Conservation (phyloP, 2,888 invertebrate species). For the Pollenia griseotomentosa region DNA sequence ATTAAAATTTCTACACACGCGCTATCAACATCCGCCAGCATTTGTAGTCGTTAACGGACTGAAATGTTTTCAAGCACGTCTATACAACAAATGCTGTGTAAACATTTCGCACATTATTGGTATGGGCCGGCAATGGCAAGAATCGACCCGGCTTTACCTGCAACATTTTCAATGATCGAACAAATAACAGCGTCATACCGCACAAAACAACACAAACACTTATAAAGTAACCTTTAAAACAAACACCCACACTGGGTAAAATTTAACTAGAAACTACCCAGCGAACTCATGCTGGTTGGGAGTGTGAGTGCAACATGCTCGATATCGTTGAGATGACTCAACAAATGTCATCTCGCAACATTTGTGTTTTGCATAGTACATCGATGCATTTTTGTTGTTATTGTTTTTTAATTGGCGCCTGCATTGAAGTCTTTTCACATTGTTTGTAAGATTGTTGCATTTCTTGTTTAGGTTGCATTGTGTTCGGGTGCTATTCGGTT, state of each 20-base stretch:
- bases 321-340: constrained; percentile 33
- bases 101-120: constrained; percentile 52
- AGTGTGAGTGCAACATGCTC: constrained; percentile 5
- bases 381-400: constrained; percentile 29
- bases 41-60: constrained; percentile 79
- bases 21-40: constrained; percentile 78
- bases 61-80: constrained; percentile 70
- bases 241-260: constrained; percentile 14
- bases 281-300: constrained; percentile 24
- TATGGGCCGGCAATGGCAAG: constrained; percentile 34
- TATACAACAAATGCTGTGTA: constrained; percentile 65
- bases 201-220: neutral
- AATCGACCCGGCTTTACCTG: constrained; percentile 50
- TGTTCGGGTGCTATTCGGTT: constrained; percentile 11
- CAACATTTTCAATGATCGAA: constrained; percentile 37
- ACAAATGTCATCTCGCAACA: constrained; percentile 41
- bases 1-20: constrained; percentile 63
- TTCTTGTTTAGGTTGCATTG: constrained; percentile 25
- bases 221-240: neutral
- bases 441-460: constrained; percentile 6
- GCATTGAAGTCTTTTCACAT: constrained; percentile 8
- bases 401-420: constrained; percentile 65
- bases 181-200: constrained; percentile 37
- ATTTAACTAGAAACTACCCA: neutral
- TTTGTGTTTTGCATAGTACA: constrained; percentile 56